Evolutionary conservation across 2,888 invertebrate species (phyloP).

Genomic region (Cephus sareptanus): DNA sequence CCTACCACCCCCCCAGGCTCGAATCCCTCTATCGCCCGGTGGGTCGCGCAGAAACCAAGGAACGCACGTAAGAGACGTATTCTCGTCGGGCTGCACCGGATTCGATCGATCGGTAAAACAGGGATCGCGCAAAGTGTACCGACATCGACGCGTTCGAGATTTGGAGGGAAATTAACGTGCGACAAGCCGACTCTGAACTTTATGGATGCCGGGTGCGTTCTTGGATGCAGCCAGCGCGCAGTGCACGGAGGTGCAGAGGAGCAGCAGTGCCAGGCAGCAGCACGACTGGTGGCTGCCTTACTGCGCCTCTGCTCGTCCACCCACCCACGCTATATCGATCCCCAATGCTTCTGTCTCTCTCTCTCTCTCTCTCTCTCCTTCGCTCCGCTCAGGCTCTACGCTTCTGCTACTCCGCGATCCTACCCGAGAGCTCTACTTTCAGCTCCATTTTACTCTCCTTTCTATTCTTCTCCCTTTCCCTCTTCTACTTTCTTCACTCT

Average conservation of each 20-base stretch:
- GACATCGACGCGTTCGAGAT: too few species aligned
- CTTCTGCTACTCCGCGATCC: not conserved
- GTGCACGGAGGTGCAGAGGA: conserved; percentile 23
- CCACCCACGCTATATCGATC: conserved; percentile 64
- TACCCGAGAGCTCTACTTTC: too few species aligned
- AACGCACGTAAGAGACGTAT: too few species aligned
- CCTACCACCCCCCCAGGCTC: too few species aligned
- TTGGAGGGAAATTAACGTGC: too few species aligned
- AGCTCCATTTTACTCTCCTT: not conserved
- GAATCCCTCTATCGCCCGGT: too few species aligned
- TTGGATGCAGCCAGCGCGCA: conserved; percentile 46
- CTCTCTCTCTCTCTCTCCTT: conserved; percentile 6
- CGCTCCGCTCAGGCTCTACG: conserved; percentile 4
- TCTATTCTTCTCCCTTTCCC: not conserved
- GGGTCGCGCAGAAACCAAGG: too few species aligned
- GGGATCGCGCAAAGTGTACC: too few species aligned
- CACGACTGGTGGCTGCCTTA: conserved; percentile 43
- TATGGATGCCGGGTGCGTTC: conserved; percentile 20
- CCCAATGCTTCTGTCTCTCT: conserved; percentile 23
- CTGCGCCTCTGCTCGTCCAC: conserved; percentile 52
- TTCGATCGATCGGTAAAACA: too few species aligned
- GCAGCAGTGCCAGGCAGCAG: too few species aligned
- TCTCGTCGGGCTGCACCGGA: too few species aligned
- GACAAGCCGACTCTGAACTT: too few species aligned
- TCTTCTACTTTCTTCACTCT: not conserved